Conservation (phyloP, 2,113 vertebrate species). For the Colossoma macropomum region DNA sequence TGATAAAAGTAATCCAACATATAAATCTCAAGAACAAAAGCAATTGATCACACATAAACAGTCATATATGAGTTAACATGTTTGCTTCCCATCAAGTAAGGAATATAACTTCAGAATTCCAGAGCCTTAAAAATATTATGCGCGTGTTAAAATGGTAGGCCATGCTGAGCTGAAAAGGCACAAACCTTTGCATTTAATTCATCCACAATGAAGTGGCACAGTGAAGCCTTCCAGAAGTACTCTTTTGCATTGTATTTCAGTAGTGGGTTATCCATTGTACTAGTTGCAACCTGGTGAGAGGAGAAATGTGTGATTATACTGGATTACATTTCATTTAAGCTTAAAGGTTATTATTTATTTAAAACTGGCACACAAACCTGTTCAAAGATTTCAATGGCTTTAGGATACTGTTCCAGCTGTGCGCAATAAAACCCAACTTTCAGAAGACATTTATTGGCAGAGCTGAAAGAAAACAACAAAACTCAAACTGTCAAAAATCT, state of each 20-base stretch:
- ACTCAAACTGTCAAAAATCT: neutral
- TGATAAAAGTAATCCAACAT: neutral
- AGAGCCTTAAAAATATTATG: neutral
- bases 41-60: neutral
- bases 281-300: slow-evolving; percentile 86
- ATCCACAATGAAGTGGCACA: slow-evolving; percentile 98
- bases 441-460: slow-evolving; percentile 98
- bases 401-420: slow-evolving; percentile 96
- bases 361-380: slow-evolving; percentile 80
- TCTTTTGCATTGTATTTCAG: slow-evolving; percentile 98
- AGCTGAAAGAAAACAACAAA: slow-evolving; percentile 69
- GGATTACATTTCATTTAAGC: neutral
- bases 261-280: slow-evolving; percentile 96
- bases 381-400: slow-evolving; percentile 96
- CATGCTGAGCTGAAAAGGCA: neutral
- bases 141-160: neutral
- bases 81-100: no score
- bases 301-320: neutral
- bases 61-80: no score
- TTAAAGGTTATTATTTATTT: neutral
- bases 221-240: slow-evolving; percentile 97
- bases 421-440: slow-evolving; percentile 95
- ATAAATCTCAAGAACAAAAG: neutral
- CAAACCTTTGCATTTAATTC: slow-evolving; percentile 95
- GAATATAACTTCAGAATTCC: neutral